phyloP scores from a whole-genome alignment of 2,113 vertebrate genomes.

The Equus quagga region DNA sequence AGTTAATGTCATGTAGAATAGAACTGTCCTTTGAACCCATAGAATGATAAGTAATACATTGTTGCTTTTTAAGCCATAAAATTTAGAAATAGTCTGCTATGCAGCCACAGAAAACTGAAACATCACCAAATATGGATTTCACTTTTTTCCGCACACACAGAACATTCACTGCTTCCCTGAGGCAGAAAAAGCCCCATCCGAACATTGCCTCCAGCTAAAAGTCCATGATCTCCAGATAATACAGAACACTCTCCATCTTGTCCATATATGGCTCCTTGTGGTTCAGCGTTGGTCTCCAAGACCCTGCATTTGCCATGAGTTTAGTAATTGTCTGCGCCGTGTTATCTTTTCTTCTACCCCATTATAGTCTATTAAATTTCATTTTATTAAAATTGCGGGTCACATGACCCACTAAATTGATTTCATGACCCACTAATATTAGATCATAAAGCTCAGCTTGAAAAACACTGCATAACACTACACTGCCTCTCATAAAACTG shows the following conservation, averaged over 20 bases:
- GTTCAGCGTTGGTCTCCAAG: background rate
- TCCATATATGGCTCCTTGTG: background rate
- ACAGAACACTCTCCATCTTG: background rate
- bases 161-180: background rate
- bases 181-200: background rate
- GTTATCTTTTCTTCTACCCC: background rate
- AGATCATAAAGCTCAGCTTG: constrained; percentile 59
- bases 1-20: background rate
- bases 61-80: background rate
- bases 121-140: background rate
- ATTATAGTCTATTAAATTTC: constrained; percentile 37
- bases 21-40: background rate
- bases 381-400: constrained; percentile 39
- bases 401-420: constrained; percentile 58
- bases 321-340: background rate
- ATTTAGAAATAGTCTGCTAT: background rate
- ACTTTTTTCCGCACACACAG: background rate
- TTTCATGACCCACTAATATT: constrained; percentile 53
- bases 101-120: background rate
- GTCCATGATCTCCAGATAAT: background rate
- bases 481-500: constrained; percentile 11
- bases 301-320: background rate
- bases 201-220: background rate
- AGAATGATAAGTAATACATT: background rate
- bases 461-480: constrained; percentile 6